phyloP scores from a whole-genome alignment of 2,797 vertebrate species.

The Graptemys geographica region DNA sequence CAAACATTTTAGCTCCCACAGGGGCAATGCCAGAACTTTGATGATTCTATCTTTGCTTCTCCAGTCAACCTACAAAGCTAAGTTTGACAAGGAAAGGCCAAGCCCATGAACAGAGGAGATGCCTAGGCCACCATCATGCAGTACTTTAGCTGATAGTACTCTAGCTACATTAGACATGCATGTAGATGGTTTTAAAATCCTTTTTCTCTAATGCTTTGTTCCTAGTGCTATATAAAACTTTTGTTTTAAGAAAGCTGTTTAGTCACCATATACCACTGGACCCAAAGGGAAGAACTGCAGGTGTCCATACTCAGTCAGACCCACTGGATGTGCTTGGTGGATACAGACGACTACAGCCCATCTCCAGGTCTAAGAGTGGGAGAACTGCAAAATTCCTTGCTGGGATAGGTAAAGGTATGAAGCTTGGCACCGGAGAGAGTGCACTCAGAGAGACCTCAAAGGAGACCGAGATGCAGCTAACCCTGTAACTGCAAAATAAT shows the following conservation, averaged over 20 bases:
- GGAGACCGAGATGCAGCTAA: neutral
- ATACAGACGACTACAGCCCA: neutral
- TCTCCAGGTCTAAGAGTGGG: neutral
- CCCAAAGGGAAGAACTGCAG: neutral
- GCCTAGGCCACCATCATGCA: too few relatives aligned
- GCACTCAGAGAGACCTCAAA: neutral
- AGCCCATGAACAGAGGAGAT: too few relatives aligned
- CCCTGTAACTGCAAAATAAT: neutral
- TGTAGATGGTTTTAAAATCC: neutral
- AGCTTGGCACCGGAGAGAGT: neutral
- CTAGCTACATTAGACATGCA: too few relatives aligned
- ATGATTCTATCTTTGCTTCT: too few relatives aligned
- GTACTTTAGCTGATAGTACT: too few relatives aligned
- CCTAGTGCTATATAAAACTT: neutral
- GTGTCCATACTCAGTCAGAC: neutral
- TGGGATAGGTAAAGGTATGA: neutral
- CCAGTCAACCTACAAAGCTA: too few relatives aligned
- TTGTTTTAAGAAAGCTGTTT: neutral
- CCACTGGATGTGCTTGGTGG: neutral
- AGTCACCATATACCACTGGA: neutral
- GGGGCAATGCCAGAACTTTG: too few relatives aligned
- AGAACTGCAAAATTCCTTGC: neutral
- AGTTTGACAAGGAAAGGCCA: too few relatives aligned
- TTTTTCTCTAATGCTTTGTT: neutral
- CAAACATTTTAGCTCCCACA: too few relatives aligned